These are phyloP conservation scores for Natator depressus DNA, from an alignment of 2,113 vertebrate genomes.

Conservation along the genomic window DNA sequence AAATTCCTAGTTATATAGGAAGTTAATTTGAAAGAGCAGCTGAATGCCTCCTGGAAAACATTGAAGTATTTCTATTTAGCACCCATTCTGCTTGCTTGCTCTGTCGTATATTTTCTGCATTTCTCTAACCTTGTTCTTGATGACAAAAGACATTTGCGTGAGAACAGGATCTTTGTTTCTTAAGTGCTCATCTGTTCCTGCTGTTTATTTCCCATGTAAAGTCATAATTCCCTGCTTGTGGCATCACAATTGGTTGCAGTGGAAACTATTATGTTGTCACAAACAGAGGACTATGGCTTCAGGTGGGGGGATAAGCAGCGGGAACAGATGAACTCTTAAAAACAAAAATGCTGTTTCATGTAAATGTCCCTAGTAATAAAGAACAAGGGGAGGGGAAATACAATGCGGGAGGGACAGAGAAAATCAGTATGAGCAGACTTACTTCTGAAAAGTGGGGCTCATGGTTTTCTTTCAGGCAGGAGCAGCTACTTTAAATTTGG, in stretches of 20 bases:
- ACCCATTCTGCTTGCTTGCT: slow-evolving; percentile 59
- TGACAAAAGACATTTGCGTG: slow-evolving; percentile 58
- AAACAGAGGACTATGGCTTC: slow-evolving; percentile 58
- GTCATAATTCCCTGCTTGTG: slow-evolving; percentile 37
- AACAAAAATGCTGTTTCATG: slow-evolving; percentile 47
- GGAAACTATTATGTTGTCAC: slow-evolving; percentile 59
- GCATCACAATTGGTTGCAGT: slow-evolving; percentile 53
- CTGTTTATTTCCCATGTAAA: slow-evolving; percentile 57
- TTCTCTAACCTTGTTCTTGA: slow-evolving; percentile 60
- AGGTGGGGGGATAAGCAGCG: slow-evolving; percentile 57
- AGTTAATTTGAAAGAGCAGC: slow-evolving; percentile 71
- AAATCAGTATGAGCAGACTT: slow-evolving; percentile 42
- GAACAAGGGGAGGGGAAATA: slow-evolving; percentile 45
- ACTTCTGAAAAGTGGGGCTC: slow-evolving; percentile 47
- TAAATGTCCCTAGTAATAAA: slow-evolving; percentile 55
- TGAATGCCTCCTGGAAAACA: slow-evolving; percentile 69
- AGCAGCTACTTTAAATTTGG: slow-evolving; percentile 57
- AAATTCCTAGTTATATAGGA: slow-evolving; percentile 58
- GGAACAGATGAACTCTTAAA: slow-evolving; percentile 62
- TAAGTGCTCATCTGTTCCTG: slow-evolving; percentile 61
- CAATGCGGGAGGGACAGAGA: slow-evolving; percentile 29
- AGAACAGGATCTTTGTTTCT: slow-evolving; percentile 72
- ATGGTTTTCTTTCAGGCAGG: slow-evolving; percentile 53
- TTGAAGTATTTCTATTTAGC: slow-evolving; percentile 56
- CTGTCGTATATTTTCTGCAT: slow-evolving; percentile 54